phyloP scores from a whole-genome alignment of 2,888 invertebrate genomes.

The Drosophila stalkeri region DNA sequence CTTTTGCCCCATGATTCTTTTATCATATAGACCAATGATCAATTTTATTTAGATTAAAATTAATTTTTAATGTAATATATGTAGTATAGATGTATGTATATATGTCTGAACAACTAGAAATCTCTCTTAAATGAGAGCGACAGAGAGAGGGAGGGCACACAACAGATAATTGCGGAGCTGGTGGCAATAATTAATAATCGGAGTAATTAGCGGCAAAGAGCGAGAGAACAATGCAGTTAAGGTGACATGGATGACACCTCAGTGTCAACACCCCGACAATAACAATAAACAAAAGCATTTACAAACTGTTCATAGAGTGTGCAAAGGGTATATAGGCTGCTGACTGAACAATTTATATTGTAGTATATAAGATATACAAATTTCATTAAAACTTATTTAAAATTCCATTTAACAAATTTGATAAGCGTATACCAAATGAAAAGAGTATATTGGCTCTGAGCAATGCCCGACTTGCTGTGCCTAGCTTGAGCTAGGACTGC shows the following conservation, averaged over 20 bases:
- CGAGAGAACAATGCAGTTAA: conserved; percentile 1
- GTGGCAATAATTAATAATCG: neutral
- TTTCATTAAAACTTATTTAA: neutral
- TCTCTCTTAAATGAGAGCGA: neutral
- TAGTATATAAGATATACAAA: neutral
- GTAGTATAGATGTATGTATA: neutral
- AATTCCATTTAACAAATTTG: neutral
- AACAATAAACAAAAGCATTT: neutral
- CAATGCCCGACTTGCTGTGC: too few species aligned
- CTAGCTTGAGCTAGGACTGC: too few species aligned
- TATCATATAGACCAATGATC: neutral
- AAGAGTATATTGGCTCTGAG: neutral
- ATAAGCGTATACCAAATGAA: too few species aligned
- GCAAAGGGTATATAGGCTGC: neutral
- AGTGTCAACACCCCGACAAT: neutral
- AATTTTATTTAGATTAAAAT: neutral
- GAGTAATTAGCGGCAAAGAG: neutral
- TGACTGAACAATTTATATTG: neutral
- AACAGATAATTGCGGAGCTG: neutral
- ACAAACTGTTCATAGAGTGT: neutral
- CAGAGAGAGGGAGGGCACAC: neutral
- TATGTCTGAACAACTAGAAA: neutral
- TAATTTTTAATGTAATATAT: neutral
- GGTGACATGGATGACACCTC: neutral
- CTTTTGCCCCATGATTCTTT: neutral